phyloP scores from a whole-genome alignment of 1,140 invertebrate genomes.

The Hyles vespertilio region DNA sequence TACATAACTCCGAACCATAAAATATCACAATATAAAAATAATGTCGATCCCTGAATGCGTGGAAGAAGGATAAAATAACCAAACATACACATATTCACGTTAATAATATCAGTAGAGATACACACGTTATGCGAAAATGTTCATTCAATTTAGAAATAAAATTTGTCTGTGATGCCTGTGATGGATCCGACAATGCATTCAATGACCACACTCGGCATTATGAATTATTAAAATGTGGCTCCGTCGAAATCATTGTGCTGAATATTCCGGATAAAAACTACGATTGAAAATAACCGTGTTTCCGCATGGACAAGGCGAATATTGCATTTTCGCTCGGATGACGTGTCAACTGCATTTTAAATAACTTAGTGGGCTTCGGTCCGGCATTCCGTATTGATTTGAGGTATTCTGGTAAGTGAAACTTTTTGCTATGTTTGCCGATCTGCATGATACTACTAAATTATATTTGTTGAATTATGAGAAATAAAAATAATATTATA shows the following conservation, averaged over 20 bases:
- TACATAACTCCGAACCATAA: too few relatives aligned
- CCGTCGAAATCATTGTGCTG: conserved; percentile 23
- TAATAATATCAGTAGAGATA: too few relatives aligned
- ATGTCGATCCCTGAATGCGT: too few relatives aligned
- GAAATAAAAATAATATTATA: neutral
- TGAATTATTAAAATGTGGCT: conserved; percentile 20
- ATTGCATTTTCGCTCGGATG: conserved; percentile 66
- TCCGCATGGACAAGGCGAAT: conserved; percentile 63
- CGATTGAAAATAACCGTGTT: conserved; percentile 60
- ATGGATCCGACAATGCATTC: conserved; percentile 1
- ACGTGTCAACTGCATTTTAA: conserved; percentile 70
- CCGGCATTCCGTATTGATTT: conserved; percentile 51
- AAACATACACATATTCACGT: too few relatives aligned
- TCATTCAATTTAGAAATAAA: too few relatives aligned
- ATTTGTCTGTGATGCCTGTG: neutral
- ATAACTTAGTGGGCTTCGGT: conserved; percentile 56
- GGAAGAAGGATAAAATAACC: too few relatives aligned
- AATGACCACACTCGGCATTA: conserved; percentile 2
- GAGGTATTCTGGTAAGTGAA: conserved; percentile 33
- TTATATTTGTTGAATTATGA: neutral
- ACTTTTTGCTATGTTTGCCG: conserved; percentile 8
- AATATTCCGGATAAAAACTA: conserved; percentile 31
- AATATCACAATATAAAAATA: too few relatives aligned
- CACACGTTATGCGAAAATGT: too few relatives aligned
- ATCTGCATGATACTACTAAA: neutral